These are phyloP conservation scores for Euglossa dilemma DNA, from an alignment of 1,140 invertebrate genomes.

Conservation along the genomic window DNA sequence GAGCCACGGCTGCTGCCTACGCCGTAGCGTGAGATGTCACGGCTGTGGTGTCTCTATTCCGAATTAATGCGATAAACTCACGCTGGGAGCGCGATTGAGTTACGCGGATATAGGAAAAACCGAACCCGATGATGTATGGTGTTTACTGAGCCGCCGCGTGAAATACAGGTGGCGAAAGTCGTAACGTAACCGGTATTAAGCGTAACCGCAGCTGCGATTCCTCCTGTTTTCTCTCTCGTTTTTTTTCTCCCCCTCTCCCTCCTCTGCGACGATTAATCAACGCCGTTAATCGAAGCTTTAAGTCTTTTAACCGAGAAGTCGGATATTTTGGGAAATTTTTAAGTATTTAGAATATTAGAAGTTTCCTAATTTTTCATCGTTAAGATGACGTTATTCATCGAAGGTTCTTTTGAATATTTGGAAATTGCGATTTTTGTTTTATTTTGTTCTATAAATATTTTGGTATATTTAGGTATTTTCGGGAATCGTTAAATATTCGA, in stretches of 20 bases:
- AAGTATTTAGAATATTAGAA: too few relatives aligned
- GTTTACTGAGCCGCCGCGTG: neutral
- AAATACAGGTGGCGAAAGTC: neutral
- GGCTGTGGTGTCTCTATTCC: conserved; percentile 10
- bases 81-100: conserved; percentile 21
- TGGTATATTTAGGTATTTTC: too few relatives aligned
- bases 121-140: conserved; percentile 13
- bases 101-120: conserved; percentile 24
- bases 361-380: too few relatives aligned
- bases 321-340: too few relatives aligned
- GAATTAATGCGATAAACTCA: conserved; percentile 33
- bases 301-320: too few relatives aligned
- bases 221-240: neutral
- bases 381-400: too few relatives aligned
- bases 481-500: too few relatives aligned
- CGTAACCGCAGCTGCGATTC: too few relatives aligned
- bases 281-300: neutral
- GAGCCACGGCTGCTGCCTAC: neutral
- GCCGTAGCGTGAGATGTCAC: neutral
- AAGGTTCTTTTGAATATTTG: too few relatives aligned
- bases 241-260: neutral
- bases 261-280: neutral
- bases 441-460: too few relatives aligned
- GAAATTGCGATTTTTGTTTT: too few relatives aligned
- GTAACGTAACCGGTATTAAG: neutral